Base-by-base conservation (phyloP, 2,888 invertebrate genomes). In the Neocrepidodera transversa region DNA sequence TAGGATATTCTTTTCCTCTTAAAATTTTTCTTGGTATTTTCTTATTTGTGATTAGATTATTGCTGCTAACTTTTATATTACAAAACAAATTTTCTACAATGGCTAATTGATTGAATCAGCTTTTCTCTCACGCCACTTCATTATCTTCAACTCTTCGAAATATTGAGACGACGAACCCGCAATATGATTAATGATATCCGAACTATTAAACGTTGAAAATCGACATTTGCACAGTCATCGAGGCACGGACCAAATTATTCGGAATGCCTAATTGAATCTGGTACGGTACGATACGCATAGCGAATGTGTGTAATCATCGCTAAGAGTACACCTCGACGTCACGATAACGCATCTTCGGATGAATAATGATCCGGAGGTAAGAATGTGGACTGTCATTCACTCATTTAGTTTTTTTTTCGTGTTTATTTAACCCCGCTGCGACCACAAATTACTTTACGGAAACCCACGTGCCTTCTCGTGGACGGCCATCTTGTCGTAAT, bases 371-470 rank as follows among this genome's bases (percentile, higher is more conserved):
- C 75, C 70, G 65, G 66, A 70, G 63, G 66, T 73, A 71, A 79
- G 83, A 84, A 84, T 84, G 83, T 82, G 84, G 82, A 78, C 82
- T 82, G 84, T 84, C 84, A 84, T 84, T 82, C 81, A 79, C 81
- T 81, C 82, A 82, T 83, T 83, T 82, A 82, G 55, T 68, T 67
- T 26, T 83, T 84, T 83, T 84, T 83, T 81, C 81, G 76, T 83
- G 83, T 84, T 84, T 84, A 82, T 82, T 82, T 82, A 82, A 78
- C 76, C 84, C 84, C 76, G 84, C 84, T 84, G 84, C 77, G 84
- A 82, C 81, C 84, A 84, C 84, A 84, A 84, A 84, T 84, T 84
- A 82, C 82, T 82, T 84, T 81, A 81, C 82, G 81, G 80, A 79
- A 79, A 79, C 79, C 81, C 76, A 76, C 75, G 75, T 74, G 74